Evolutionary conservation across 1,140 invertebrate genomes (phyloP).

Genomic region (Helicorthomorpha holstii): DNA sequence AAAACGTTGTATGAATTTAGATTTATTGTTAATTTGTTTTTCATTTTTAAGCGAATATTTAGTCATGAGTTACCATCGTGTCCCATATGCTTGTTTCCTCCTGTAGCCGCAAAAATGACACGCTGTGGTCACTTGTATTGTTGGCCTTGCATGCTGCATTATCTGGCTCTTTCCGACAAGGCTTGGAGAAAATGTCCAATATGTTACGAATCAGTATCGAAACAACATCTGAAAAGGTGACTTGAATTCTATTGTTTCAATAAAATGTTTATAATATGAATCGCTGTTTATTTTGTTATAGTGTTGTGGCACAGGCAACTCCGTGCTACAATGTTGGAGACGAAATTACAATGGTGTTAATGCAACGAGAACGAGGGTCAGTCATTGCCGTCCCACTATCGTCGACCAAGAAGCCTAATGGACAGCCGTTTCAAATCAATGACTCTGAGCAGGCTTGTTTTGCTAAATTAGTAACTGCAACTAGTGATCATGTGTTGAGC

Average conservation of each 20-base stretch:
- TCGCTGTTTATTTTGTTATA: conserved; percentile 18
- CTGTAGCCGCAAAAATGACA: conserved; percentile 74
- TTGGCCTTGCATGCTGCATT: conserved; percentile 88
- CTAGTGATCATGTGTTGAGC: conserved; percentile 39
- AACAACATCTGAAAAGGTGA: conserved; percentile 64
- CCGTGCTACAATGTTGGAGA: conserved; percentile 45
- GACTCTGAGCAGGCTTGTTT: conserved; percentile 37
- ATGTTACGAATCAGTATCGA: conserved; percentile 58
- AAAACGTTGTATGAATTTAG: neutral
- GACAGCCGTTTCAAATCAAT: conserved; percentile 4
- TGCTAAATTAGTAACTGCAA: conserved; percentile 55
- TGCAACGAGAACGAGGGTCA: conserved; percentile 64
- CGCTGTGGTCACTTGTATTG: conserved; percentile 91
- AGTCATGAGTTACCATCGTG: conserved; percentile 50
- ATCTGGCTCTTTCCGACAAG: conserved; percentile 66
- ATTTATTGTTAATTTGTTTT: conserved; percentile 2
- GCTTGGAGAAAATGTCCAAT: conserved; percentile 65
- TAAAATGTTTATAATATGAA: neutral
- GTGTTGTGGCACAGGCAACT: conserved; percentile 38
- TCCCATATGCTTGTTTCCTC: conserved; percentile 75
- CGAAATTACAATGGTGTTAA: conserved; percentile 60
- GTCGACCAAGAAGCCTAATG: neutral
- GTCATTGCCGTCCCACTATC: conserved; percentile 44
- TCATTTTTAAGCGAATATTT: conserved; percentile 23
- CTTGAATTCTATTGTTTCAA: neutral